Percentiles rank a stretch among this genome's conserved stretches.
phyloP scores from a whole-genome alignment of 2,888 invertebrate genomes.

The Tillus elongatus region DNA sequence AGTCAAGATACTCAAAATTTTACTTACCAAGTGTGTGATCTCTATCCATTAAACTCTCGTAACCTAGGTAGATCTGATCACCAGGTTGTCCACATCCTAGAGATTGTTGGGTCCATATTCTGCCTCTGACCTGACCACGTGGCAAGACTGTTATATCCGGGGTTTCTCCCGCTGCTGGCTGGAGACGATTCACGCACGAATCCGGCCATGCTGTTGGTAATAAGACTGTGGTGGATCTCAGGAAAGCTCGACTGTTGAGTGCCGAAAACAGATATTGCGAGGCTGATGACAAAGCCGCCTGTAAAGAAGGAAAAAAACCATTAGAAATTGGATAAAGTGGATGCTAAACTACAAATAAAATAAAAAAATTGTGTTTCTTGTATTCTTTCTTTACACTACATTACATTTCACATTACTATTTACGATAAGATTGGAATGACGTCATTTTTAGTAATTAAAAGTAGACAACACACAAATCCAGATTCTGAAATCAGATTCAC shows the following conservation, averaged over 20 bases:
- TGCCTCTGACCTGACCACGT: constrained; percentile 45
- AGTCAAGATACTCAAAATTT: too few relatives aligned
- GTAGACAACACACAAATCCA: too few relatives aligned
- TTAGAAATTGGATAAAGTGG: neutral
- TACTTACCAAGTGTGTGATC: constrained; percentile 35
- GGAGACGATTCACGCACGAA: constrained; percentile 40
- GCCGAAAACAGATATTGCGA: constrained; percentile 50
- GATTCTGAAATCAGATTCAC: too few relatives aligned
- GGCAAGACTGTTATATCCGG: constrained; percentile 48
- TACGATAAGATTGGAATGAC: too few relatives aligned
- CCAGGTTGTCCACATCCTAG: constrained; percentile 51
- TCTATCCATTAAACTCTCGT: constrained; percentile 35
- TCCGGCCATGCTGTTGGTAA: constrained; percentile 53
- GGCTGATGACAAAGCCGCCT: constrained; percentile 48
- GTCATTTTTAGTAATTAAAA: too few relatives aligned
- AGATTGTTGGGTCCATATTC: constrained; percentile 54
- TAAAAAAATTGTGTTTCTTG: too few relatives aligned
- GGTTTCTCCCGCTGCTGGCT: constrained; percentile 44
- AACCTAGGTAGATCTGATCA: constrained; percentile 49
- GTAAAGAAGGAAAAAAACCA: constrained; percentile 28
- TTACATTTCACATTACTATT: too few relatives aligned
- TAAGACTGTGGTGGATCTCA: constrained; percentile 50
- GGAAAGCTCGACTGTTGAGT: constrained; percentile 48
- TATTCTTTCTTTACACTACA: too few relatives aligned
- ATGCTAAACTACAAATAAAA: neutral